Evolutionary conservation across 1,140 invertebrate species (phyloP).

Genomic region (Acromyrmex charruanus): DNA sequence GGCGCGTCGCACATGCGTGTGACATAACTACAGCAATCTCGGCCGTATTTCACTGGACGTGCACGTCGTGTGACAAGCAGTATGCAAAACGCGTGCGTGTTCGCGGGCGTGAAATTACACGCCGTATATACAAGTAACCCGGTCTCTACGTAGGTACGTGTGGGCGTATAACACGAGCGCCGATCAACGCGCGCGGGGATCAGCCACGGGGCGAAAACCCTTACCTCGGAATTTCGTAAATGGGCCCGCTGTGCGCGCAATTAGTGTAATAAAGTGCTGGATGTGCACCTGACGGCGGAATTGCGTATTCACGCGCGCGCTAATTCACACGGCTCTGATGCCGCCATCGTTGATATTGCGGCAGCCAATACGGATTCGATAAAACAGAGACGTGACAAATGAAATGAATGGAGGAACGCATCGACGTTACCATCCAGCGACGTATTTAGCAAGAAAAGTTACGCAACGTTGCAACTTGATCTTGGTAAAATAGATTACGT

Average conservation of each 20-base stretch:
- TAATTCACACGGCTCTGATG: constrained; percentile 41
- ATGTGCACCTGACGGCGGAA: constrained; percentile 55
- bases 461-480: background rate
- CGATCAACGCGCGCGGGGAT: constrained; percentile 40
- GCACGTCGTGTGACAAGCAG: constrained; percentile 55
- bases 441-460: constrained; percentile 9
- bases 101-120: constrained; percentile 75
- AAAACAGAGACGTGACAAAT: constrained; percentile 31
- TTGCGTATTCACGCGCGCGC: constrained; percentile 56
- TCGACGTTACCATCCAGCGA: background rate
- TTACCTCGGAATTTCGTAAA: constrained; percentile 72
- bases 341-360: constrained; percentile 21
- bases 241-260: constrained; percentile 52
- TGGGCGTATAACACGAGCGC: constrained; percentile 20
- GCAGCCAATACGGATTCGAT: constrained; percentile 35
- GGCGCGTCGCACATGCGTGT: constrained; percentile 26
- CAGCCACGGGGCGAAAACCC: constrained; percentile 57
- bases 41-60: constrained; percentile 66
- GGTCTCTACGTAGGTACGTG: background rate
- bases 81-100: constrained; percentile 72
- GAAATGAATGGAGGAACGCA: constrained; percentile 15
- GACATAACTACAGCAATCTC: constrained; percentile 67
- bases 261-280: constrained; percentile 72
- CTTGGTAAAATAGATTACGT: background rate
- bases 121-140: constrained; percentile 40